Evolutionary conservation across 2,113 vertebrate species (phyloP).

Genomic region (Puma concolor): DNA sequence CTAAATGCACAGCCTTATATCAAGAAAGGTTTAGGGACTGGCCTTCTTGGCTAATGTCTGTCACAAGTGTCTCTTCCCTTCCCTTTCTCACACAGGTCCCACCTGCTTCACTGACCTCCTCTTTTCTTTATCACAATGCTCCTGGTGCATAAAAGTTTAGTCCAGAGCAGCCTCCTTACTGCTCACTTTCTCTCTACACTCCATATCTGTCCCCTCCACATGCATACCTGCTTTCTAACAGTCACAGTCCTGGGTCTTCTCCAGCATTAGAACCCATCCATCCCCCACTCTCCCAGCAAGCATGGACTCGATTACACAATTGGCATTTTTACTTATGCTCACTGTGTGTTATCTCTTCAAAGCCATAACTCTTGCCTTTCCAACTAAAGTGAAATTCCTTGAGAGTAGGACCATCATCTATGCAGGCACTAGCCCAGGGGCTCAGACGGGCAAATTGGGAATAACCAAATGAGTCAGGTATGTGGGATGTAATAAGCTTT

Average conservation of each 20-base stretch:
- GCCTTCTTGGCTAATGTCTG: not conserved
- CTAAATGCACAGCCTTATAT: not conserved
- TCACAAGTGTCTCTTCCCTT: not conserved
- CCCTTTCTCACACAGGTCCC: not conserved
- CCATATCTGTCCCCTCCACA: too few relatives aligned
- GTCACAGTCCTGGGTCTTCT: not conserved
- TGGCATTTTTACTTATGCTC: not conserved
- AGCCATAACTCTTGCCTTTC: not conserved
- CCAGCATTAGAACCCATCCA: not conserved
- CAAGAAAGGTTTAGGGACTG: not conserved
- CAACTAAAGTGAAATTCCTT: not conserved
- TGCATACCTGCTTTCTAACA: not conserved
- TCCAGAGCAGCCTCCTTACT: not conserved
- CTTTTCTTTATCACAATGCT: not conserved
- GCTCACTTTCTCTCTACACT: not conserved
- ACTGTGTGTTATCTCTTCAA: not conserved
- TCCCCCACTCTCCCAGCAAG: not conserved
- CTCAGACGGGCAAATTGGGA: not conserved
- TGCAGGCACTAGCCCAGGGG: not conserved
- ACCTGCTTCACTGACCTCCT: not conserved
- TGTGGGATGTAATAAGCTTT: not conserved
- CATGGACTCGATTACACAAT: not conserved
- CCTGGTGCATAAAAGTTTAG: not conserved
- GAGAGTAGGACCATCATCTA: not conserved
- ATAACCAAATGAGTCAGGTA: not conserved